These are phyloP conservation scores for Cephalotes varians DNA, from an alignment of 2,888 invertebrate species.

Conservation along the genomic window DNA sequence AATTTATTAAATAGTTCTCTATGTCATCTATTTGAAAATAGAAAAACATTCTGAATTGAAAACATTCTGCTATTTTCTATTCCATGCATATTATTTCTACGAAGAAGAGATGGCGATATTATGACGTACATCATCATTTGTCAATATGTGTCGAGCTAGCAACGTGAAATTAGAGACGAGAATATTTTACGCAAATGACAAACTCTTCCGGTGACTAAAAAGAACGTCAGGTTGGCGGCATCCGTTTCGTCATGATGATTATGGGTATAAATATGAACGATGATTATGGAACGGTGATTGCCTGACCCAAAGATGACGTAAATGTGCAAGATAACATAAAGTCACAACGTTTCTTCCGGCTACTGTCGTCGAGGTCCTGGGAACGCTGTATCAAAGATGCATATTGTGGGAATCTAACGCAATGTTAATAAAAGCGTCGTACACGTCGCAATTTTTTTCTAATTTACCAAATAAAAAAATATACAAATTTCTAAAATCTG, in stretches of 20 bases:
- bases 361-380: conserved; percentile 28
- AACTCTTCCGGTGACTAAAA: conserved; percentile 42
- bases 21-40: not conserved
- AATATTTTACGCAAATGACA: conserved; percentile 35
- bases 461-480: not conserved
- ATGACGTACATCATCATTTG: not conserved
- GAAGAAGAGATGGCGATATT: not conserved
- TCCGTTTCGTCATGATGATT: conserved; percentile 33
- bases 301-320: conserved; percentile 34
- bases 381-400: conserved; percentile 26
- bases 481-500: not conserved
- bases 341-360: conserved; percentile 30
- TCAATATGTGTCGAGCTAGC: not conserved
- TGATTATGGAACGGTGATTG: conserved; percentile 37
- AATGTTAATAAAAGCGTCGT: conserved; percentile 3
- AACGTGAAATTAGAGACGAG: conserved; percentile 9
- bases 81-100: not conserved
- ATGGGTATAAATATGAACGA: conserved; percentile 13
- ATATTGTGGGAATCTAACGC: not conserved
- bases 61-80: not conserved
- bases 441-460: not conserved
- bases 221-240: not conserved
- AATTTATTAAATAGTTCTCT: not conserved
- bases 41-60: not conserved
- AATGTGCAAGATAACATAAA: conserved; percentile 42